Evolutionary conservation across 2,888 invertebrate genomes (phyloP).

Genomic region (Vesta saturnalis): DNA sequence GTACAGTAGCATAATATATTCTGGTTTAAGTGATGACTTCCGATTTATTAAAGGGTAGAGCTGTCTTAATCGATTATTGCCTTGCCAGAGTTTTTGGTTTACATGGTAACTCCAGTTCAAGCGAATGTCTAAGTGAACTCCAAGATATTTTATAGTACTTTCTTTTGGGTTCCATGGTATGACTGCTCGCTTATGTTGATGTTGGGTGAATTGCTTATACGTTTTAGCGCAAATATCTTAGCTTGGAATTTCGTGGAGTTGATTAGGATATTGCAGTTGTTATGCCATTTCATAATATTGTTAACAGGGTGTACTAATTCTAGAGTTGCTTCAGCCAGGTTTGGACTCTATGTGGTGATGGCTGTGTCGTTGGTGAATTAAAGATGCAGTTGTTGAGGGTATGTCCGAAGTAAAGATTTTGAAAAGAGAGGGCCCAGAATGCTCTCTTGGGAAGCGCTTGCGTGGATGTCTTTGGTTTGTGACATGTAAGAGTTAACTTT

Average conservation of each 20-base stretch:
- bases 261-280: neutral
- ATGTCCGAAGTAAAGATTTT: neutral
- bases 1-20: conserved; percentile 8
- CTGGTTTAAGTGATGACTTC: conserved; percentile 11
- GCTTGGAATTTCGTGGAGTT: neutral
- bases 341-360: neutral
- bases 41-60: conserved; percentile 10
- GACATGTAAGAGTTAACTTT: neutral
- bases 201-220: neutral
- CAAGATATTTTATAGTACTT: conserved; percentile 8
- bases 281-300: neutral
- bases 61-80: conserved; percentile 4
- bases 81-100: conserved; percentile 5
- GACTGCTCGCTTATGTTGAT: neutral
- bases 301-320: neutral
- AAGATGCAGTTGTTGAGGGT: neutral
- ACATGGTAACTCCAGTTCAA: conserved; percentile 15
- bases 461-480: neutral
- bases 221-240: neutral
- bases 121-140: conserved; percentile 11
- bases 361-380: neutral
- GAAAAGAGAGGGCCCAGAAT: neutral
- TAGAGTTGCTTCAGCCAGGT: neutral
- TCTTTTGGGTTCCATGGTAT: neutral
- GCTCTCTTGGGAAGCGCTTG: neutral